Percentiles rank a stretch among this genome's conserved stretches.
phyloP scores from a whole-genome alignment of 2,797 vertebrate species.

The Sylvia borin region DNA sequence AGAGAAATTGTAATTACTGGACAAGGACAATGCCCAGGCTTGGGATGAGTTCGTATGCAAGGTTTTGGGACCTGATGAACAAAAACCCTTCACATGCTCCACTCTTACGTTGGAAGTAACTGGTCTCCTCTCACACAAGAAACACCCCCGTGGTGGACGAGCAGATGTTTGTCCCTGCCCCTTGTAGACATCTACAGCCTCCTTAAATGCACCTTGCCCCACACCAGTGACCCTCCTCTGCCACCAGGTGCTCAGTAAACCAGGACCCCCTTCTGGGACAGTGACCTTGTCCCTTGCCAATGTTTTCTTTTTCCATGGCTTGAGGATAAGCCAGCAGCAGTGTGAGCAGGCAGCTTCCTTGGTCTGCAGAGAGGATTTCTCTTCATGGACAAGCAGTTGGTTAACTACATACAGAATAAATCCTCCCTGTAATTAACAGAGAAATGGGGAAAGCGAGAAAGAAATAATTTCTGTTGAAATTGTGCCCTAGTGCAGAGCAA shows the following conservation, averaged over 20 bases:
- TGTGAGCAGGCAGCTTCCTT: neutral
- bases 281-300: neutral
- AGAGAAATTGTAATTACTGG: neutral
- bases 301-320: neutral
- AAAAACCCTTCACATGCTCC: neutral
- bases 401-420: neutral
- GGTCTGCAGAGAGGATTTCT: neutral
- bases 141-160: neutral
- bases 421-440: neutral
- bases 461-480: neutral
- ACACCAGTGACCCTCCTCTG: neutral
- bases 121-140: neutral
- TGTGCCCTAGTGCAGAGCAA: neutral
- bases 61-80: neutral
- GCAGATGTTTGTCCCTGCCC: neutral
- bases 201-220: neutral
- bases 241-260: neutral
- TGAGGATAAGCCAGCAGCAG: neutral
- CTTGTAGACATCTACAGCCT: accelerated
- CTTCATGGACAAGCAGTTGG: neutral
- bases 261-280: neutral
- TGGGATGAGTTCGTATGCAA: accelerated
- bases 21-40: neutral
- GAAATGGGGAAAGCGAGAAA: neutral
- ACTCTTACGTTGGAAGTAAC: accelerated